Evolutionary conservation across 1,140 invertebrate species (phyloP).

Genomic region (Drosophila repleta): DNA sequence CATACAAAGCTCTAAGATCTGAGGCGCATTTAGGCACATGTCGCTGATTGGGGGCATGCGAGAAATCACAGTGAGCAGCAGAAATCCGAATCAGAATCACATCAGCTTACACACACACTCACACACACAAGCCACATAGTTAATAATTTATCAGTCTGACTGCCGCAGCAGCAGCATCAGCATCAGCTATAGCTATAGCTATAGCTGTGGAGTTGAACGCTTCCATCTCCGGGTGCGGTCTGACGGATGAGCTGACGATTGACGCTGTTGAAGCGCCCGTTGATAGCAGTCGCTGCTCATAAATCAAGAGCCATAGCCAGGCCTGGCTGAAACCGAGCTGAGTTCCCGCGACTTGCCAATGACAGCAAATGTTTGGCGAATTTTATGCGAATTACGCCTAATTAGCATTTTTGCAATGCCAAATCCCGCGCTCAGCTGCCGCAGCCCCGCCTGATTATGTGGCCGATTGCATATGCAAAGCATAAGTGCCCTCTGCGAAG

Average conservation of each 20-base stretch:
- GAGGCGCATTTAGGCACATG: slow-evolving; percentile 20
- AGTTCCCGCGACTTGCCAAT: slow-evolving; percentile 20
- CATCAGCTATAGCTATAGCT: background rate
- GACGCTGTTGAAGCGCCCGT: slow-evolving; percentile 52
- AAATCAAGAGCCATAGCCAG: slow-evolving; percentile 61
- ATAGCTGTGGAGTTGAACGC: background rate
- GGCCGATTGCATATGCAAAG: slow-evolving; percentile 77
- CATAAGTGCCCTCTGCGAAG: slow-evolving; percentile 59
- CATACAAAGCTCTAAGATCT: background rate
- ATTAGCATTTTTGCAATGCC: slow-evolving; percentile 72
- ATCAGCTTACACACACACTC: slow-evolving; percentile 54
- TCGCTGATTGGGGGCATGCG: slow-evolving; percentile 4
- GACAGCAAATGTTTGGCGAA: slow-evolving; percentile 78
- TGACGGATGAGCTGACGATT: slow-evolving; percentile 72
- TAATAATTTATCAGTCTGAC: slow-evolving; percentile 59
- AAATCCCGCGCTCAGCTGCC: slow-evolving; percentile 19
- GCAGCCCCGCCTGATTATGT: slow-evolving; percentile 60
- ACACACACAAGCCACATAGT: slow-evolving; percentile 7
- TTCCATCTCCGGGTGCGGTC: slow-evolving; percentile 34
- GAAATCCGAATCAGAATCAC: slow-evolving; percentile 59
- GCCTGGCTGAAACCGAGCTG: background rate
- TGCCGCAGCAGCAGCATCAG: slow-evolving; percentile 15
- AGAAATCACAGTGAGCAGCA: slow-evolving; percentile 21
- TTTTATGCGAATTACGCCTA: slow-evolving; percentile 82
- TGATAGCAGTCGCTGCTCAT: slow-evolving; percentile 63